Percentiles rank a stretch among this genome's conserved stretches.
These are phyloP conservation scores for Sebastiscus tertius DNA, from an alignment of 2,797 vertebrate genomes.

Conservation along the genomic window DNA sequence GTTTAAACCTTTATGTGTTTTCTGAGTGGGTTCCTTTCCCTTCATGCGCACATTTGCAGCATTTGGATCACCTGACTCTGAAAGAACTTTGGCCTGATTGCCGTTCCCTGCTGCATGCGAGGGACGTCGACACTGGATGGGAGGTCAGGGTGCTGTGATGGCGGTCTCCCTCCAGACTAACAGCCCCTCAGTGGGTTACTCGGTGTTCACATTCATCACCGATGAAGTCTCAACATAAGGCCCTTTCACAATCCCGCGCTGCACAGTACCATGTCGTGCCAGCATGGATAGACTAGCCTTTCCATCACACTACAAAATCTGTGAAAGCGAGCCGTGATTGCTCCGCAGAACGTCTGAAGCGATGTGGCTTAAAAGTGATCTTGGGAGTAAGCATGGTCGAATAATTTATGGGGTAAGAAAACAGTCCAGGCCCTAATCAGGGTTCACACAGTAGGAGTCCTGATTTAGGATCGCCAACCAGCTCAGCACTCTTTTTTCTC, in stretches of 20 bases:
- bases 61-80: constrained; percentile 36
- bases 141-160: constrained; percentile 45
- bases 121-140: constrained; percentile 9
- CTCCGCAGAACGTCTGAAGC: constrained; percentile 34
- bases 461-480: constrained; percentile 59
- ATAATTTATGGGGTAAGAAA: constrained; percentile 66
- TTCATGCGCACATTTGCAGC: constrained; percentile 16
- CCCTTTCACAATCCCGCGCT: constrained; percentile 29
- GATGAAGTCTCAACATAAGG: constrained; percentile 47
- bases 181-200: constrained; percentile 37
- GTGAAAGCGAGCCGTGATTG: constrained; percentile 11
- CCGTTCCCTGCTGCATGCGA: constrained; percentile 17
- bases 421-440: constrained; percentile 60
- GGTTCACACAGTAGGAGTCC: constrained; percentile 54
- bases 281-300: constrained; percentile 39
- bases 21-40: neutral
- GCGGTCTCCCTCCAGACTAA: constrained; percentile 31
- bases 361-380: constrained; percentile 45
- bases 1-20: constrained; percentile 31
- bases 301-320: constrained; percentile 57
- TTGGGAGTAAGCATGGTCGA: constrained; percentile 20
- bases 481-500: constrained; percentile 52
- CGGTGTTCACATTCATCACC: constrained; percentile 48
- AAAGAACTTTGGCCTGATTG: constrained; percentile 44
- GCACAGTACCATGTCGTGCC: constrained; percentile 36